phyloP scores from a whole-genome alignment of 2,888 invertebrate species.

The Ectobius pallidus region DNA sequence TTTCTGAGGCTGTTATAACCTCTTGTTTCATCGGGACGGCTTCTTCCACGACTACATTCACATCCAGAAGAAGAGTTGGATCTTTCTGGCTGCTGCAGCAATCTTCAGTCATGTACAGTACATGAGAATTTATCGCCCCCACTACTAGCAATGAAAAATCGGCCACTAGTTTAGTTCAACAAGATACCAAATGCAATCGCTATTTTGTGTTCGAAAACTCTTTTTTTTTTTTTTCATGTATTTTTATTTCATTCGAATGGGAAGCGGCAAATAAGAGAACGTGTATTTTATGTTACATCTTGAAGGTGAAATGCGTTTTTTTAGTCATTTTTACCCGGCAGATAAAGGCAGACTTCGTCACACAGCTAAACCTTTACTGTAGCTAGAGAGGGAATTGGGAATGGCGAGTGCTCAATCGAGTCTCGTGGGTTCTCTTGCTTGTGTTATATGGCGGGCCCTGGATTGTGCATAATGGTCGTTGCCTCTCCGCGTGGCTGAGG shows the following conservation, averaged over 20 bases:
- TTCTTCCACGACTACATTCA: constrained; percentile 1
- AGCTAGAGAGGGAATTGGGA: not conserved
- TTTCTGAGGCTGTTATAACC: constrained; percentile 3
- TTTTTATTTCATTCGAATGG: constrained; percentile 33
- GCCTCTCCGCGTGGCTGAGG: constrained; percentile 37
- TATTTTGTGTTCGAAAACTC: constrained; percentile 16
- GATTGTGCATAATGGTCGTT: constrained; percentile 35
- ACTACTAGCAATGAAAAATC: constrained; percentile 23
- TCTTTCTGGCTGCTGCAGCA: constrained; percentile 13
- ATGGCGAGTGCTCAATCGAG: constrained; percentile 39
- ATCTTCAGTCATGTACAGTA: constrained; percentile 1
- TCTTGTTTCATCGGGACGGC: not conserved
- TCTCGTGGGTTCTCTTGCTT: constrained; percentile 12
- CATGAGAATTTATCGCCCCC: constrained; percentile 14
- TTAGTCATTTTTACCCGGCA: constrained; percentile 23
- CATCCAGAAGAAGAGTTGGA: not conserved
- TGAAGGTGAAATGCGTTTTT: constrained; percentile 37
- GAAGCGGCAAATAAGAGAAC: constrained; percentile 35
- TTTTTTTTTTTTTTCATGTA: not conserved
- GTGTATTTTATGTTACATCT: constrained; percentile 38
- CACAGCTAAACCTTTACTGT: constrained; percentile 13
- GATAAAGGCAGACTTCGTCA: constrained; percentile 37
- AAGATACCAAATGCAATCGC: constrained; percentile 19
- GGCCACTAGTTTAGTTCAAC: constrained; percentile 17
- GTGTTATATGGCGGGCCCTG: constrained; percentile 35